phyloP scores from a whole-genome alignment of 2,888 invertebrate genomes.

The Harpalus rubripes region DNA sequence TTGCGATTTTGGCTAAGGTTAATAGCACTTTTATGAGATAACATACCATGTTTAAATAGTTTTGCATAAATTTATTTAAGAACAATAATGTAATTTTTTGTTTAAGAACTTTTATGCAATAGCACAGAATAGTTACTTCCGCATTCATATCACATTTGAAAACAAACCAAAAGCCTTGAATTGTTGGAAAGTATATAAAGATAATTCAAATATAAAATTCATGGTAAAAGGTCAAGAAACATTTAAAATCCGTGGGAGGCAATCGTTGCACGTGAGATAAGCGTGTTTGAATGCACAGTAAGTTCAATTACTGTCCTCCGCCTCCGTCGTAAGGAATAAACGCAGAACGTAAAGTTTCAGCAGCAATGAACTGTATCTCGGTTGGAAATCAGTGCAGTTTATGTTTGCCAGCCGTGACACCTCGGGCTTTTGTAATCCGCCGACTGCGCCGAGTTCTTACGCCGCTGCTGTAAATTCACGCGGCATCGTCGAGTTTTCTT shows the following conservation, averaged over 20 bases:
- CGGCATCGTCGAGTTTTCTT: constrained; percentile 66
- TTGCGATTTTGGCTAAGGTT: no score
- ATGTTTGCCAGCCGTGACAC: constrained; percentile 63
- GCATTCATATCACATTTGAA: background rate
- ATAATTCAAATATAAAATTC: constrained; percentile 33
- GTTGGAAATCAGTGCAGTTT: constrained; percentile 66
- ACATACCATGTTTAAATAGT: no score
- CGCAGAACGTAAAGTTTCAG: constrained; percentile 57
- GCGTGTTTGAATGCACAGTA: constrained; percentile 21
- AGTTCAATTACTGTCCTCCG: constrained; percentile 38
- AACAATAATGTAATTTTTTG: background rate
- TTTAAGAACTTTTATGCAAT: no score
- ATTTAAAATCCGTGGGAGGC: constrained; percentile 16
- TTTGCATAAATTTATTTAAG: no score
- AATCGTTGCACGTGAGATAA: constrained; percentile 20
- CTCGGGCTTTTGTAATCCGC: constrained; percentile 65
- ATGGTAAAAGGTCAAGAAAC: constrained; percentile 27
- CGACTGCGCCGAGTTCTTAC: constrained; percentile 56
- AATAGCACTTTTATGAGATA: no score
- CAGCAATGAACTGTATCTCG: constrained; percentile 65
- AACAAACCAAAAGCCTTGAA: background rate
- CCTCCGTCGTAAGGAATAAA: constrained; percentile 47
- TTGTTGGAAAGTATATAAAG: background rate
- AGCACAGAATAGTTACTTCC: background rate
- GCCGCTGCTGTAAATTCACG: constrained; percentile 62